Conservation (phyloP, 2,113 vertebrate genomes). For the Uropsilus gracilis region DNA sequence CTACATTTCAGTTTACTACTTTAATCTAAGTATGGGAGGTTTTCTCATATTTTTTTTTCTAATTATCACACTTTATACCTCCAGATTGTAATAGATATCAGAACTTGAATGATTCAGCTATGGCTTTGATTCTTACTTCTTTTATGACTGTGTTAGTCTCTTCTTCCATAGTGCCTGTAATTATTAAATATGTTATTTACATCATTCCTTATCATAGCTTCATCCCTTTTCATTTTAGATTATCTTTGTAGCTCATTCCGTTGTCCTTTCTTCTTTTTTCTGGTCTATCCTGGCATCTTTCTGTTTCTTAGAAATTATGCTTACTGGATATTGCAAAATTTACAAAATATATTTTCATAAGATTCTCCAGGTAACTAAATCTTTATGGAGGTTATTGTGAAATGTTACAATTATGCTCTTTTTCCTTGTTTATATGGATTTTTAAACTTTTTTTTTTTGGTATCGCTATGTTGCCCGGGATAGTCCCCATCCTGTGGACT, state of each 20-base stretch:
- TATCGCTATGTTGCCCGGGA: not conserved
- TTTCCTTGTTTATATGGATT: not conserved
- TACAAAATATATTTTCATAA: not conserved
- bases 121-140: not conserved
- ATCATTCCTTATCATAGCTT: slow-evolving; percentile 1
- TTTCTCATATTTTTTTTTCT: not conserved
- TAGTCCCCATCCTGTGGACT: too few relatives aligned
- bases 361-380: not conserved
- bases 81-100: slow-evolving; percentile 6
- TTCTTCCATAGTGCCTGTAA: not conserved
- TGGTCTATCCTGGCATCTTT: not conserved
- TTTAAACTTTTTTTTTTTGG: not conserved
- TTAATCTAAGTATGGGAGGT: not conserved
- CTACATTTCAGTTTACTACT: not conserved
- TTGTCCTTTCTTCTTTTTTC: not conserved
- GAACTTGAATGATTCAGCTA: not conserved
- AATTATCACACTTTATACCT: not conserved
- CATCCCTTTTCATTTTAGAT: not conserved
- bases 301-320: not conserved
- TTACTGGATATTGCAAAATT: not conserved
- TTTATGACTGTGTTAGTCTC: not conserved
- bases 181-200: slow-evolving; percentile 16
- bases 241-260: not conserved
- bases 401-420: not conserved
- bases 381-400: not conserved